Evolutionary conservation across 2,113 vertebrate species (phyloP), one percentile per base, ranked within the genome.

Genomic region (Cyprinodon brontotheroides): DNA sequence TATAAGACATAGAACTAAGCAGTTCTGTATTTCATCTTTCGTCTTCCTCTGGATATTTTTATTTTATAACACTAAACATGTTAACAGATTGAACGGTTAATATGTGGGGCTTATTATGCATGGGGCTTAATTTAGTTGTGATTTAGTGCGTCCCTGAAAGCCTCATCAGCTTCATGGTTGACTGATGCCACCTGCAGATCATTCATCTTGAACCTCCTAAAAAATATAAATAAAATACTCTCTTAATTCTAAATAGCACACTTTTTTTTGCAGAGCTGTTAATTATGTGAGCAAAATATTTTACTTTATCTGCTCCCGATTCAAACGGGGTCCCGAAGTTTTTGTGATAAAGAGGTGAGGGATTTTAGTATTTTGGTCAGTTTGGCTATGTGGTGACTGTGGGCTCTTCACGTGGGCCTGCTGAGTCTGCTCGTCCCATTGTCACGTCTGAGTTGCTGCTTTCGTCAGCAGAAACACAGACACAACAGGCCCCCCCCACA

Each of bases 351-450:
- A 41, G 3, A 38, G 38, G 50, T 62, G 37, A 70, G 43, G 40
- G 63, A 65, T 57, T 36, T 69, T 65, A 78, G 75, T 82, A 74
- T 74, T 68, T 83, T 60, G 65, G 37, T 61, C 72, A 60, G 62
- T 70, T 37, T 15, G n/a, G 50, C 75, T 84, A 72, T 78, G 86
- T 60, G 80, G 72, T 72, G 75, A 77, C 43, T 43, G 70, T 73
- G 79, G 74, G 79, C 91, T 91, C 84, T 87, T 89, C 87, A 86
- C 83, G 75, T 70, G 10, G 65, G 84, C 80, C 91, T 92, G 94
- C 94, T 94, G 94, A 94, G 91, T 92, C 84, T 84, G 93, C 93
- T 78, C 4, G 57, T 91, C 89, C 82, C 85, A 92, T 95, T 94
- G 93, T 95, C 89, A 86, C 65, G 5, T 71, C 74, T 70, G 79